These are phyloP conservation scores for Sebastes cheni DNA, from an alignment of 2,797 vertebrate genomes.

Conservation along the genomic window DNA sequence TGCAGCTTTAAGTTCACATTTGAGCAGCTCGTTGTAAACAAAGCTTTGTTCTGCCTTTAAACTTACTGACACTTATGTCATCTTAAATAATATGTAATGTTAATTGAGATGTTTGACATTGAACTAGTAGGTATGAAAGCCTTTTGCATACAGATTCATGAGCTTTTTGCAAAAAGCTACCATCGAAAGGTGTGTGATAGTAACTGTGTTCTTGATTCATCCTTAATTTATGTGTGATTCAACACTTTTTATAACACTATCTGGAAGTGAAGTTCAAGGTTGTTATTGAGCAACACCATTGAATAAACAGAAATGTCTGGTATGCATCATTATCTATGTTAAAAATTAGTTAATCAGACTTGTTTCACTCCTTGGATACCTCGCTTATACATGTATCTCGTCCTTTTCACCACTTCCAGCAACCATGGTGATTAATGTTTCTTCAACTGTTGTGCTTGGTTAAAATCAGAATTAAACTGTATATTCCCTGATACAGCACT, in stretches of 20 bases:
- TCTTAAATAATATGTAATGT: neutral
- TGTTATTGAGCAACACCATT: neutral
- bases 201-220: neutral
- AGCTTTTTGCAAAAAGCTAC: slow-evolving; percentile 1
- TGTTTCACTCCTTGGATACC: neutral
- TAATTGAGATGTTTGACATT: neutral
- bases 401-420: neutral
- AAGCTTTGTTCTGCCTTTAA: neutral
- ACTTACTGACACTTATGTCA: neutral
- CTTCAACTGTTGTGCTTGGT: neutral
- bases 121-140: neutral
- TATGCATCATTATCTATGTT: neutral
- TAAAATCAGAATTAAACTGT: neutral
- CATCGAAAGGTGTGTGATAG: neutral
- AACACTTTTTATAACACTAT: neutral
- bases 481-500: neutral
- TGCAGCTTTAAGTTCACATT: neutral
- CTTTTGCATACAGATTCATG: neutral
- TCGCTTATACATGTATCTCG: neutral
- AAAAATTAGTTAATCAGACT: neutral
- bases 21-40: neutral
- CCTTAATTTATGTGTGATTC: neutral
- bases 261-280: neutral
- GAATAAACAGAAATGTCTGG: neutral
- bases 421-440: neutral